A percentile compares a stretch with the other conserved stretches of the same genome.
phyloP scores from a whole-genome alignment of 2,888 invertebrate species.

The Salticus scenicus region DNA sequence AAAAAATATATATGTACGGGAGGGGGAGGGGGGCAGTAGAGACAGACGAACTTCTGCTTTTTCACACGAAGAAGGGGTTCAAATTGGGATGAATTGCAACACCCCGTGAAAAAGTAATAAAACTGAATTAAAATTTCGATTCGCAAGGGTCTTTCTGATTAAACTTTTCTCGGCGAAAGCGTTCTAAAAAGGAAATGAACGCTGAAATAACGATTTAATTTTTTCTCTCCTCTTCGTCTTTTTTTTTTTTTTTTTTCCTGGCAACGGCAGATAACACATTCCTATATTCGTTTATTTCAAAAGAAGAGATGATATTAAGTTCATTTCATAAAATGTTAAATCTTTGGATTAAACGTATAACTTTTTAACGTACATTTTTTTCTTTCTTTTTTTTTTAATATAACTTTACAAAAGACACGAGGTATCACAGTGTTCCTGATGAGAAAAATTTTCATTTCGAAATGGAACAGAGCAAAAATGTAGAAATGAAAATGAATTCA shows the following conservation, averaged over 20 bases:
- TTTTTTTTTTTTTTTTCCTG: no score
- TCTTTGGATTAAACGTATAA: slow-evolving; percentile 9
- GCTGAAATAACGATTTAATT: slow-evolving; percentile 19
- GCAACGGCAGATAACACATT: not conserved
- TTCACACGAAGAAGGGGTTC: not conserved
- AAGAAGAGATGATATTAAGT: not conserved
- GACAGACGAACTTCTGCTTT: not conserved
- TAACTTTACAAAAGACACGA: not conserved
- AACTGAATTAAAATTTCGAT: slow-evolving; percentile 19
- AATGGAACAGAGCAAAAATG: not conserved
- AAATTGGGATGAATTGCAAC: slow-evolving; percentile 17
- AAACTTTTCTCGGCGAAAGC: not conserved
- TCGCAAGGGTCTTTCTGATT: slow-evolving; percentile 1
- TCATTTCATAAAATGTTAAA: slow-evolving; percentile 12
- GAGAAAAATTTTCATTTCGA: not conserved
- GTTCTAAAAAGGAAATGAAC: slow-evolving; percentile 13
- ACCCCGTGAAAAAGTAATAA: slow-evolving; percentile 19
- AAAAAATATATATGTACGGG: not conserved
- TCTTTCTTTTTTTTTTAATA: not conserved
- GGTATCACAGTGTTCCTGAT: not conserved
- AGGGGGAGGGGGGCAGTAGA: not conserved
- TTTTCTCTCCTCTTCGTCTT: not conserved
- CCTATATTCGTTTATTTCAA: slow-evolving; percentile 4
- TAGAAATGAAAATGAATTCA: not conserved
- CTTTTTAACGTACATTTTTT: not conserved